Evolutionary conservation across 2,113 vertebrate species (phyloP).

Genomic region (Barbus barbus): DNA sequence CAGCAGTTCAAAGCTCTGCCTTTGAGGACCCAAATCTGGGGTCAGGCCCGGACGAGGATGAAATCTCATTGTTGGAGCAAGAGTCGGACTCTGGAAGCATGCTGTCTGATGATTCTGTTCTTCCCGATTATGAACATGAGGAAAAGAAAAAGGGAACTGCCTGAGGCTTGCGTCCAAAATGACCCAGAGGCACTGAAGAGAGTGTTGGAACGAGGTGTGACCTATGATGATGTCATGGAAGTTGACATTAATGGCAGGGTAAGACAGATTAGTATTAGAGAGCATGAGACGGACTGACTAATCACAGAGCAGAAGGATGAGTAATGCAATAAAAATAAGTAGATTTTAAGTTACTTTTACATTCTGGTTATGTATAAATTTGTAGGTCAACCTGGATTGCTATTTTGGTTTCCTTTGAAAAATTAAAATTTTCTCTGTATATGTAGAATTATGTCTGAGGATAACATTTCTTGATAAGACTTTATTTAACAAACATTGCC

Average conservation of each 20-base stretch:
- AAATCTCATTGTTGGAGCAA: conserved; percentile 45
- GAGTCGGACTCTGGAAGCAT: conserved; percentile 72
- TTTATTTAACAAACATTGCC: too few relatives aligned
- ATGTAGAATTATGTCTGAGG: neutral
- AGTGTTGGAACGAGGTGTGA: conserved; percentile 75
- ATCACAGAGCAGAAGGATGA: neutral
- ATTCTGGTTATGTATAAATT: neutral
- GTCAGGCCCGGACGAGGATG: conserved; percentile 60
- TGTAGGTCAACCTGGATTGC: neutral
- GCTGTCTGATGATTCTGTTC: conserved; percentile 76
- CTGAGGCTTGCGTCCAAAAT: conserved; percentile 76
- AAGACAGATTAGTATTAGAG: conserved; percentile 55
- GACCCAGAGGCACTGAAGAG: conserved; percentile 69
- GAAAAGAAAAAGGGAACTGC: accelerated
- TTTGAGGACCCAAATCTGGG: conserved; percentile 60
- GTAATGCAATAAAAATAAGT: neutral
- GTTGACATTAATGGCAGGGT: conserved; percentile 84
- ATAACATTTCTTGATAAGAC: neutral
- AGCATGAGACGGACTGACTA: neutral
- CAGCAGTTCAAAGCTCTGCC: conserved; percentile 35
- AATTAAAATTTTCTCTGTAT: neutral
- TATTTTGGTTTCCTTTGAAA: neutral
- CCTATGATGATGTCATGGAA: conserved; percentile 76
- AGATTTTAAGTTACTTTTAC: neutral
- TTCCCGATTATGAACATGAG: conserved; percentile 64